A percentile compares a stretch with the other conserved stretches of the same genome.
Conservation (phyloP, 2,797 vertebrate genomes). For the Neomorphus geoffroyi region DNA sequence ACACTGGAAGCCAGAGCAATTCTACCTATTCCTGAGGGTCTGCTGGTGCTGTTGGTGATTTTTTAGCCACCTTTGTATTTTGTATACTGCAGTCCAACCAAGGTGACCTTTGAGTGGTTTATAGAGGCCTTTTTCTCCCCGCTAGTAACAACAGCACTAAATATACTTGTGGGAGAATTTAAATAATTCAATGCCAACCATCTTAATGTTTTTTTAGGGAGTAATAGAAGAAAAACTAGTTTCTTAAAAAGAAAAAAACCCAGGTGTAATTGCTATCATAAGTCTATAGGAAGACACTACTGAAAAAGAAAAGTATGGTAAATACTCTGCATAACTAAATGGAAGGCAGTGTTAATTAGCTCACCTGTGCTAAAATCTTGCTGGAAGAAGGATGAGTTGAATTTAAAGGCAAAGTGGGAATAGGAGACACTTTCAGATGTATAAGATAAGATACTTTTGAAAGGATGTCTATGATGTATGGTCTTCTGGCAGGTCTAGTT, state of each 20-base stretch:
- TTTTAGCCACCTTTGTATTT: conserved; percentile 20
- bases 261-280: conserved; percentile 19
- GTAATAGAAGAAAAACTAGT: conserved; percentile 40
- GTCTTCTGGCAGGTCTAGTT: conserved; percentile 49
- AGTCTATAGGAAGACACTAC: not conserved
- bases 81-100: conserved; percentile 39
- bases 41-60: conserved; percentile 16
- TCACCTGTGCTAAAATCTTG: not conserved
- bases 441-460: not conserved
- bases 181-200: conserved; percentile 65
- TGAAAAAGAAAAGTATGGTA: not conserved
- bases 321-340: not conserved
- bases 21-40: not conserved
- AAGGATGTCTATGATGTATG: conserved; percentile 4
- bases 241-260: conserved; percentile 50
- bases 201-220: conserved; percentile 48
- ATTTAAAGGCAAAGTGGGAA: not conserved
- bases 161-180: conserved; percentile 52
- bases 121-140: conserved; percentile 53
- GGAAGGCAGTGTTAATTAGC: conserved; percentile 31
- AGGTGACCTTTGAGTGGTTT: conserved; percentile 20
- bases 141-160: conserved; percentile 39
- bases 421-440: not conserved
- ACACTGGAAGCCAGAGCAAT: not conserved
- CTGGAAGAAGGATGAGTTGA: not conserved